Evolutionary conservation across 2,888 invertebrate genomes (phyloP), one percentile per base, ranked within the genome.

Genomic region (Phrixothrix hirtus): DNA sequence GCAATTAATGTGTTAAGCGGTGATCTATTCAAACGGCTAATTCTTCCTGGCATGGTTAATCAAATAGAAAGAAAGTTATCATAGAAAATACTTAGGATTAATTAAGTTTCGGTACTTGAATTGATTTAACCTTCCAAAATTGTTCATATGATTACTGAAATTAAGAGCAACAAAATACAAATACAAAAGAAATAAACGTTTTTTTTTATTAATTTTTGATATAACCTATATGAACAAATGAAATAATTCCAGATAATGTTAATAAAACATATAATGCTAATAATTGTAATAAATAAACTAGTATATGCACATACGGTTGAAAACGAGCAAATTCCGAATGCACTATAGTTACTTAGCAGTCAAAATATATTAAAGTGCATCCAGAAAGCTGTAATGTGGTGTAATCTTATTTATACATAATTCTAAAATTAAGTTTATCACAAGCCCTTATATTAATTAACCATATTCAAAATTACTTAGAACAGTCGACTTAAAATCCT

Each of bases 371-470:
- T 21, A 10, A 32, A 27, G 41, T 48, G 36, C 41, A 42, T 25
- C 35, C 41, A 42, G 48, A 36, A 34, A 16, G 21, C 36, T 41
- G 41, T 16, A 16, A 48, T 35, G 41, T 41, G 31, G 42, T 47
- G 39, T 47, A 41, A 35, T 26, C 29, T 32, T 32, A 21, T 32
- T 38, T 42, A 36, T 38, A 50, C 48, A 32, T 42, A 43, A 50
- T 26, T 17, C 43, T 43, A 50, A 50, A 42, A 43, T 43, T 50
- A 50, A 43, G 43, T 50, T 50, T 50, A 50, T 50, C 49, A 50
- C 49, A 50, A 50, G 49, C 49, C 32, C 43, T 50, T 49, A 42
- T 13, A 13, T 25, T 36, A 48, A 48, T 42, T 21, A 31, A 35
- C 42, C 35, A 30, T 16, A 31, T 32, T 30, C 3, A 37, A 37